A percentile compares a stretch with the other conserved stretches of the same genome.
Conservation (phyloP, 2,113 vertebrate species). For the Alces alces region DNA sequence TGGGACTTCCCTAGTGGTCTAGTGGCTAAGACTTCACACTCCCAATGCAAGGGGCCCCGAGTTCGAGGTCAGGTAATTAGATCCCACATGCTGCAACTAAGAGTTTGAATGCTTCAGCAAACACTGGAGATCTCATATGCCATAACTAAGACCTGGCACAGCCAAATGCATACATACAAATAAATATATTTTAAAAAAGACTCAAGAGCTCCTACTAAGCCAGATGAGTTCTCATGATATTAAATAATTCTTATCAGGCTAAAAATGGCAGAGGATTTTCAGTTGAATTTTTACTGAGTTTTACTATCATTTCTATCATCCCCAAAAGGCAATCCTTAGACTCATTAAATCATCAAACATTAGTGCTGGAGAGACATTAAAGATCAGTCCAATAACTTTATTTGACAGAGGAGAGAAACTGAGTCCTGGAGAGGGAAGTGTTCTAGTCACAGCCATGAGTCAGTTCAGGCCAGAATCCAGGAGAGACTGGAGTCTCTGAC, state of each 20-base stretch:
- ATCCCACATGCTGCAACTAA: not conserved
- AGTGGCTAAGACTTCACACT: not conserved
- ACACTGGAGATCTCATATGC: not conserved
- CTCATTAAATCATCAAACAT: not conserved
- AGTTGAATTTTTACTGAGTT: not conserved
- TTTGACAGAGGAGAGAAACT: not conserved
- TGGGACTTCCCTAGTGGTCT: not conserved
- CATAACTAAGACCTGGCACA: not conserved
- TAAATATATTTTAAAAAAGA: not conserved
- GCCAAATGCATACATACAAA: not conserved
- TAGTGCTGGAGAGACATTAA: not conserved
- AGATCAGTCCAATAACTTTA: not conserved
- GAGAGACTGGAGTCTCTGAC: not conserved
- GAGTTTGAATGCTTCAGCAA: not conserved
- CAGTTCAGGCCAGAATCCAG: not conserved
- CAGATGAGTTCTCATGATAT: not conserved
- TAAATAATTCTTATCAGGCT: not conserved
- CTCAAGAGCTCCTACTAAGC: not conserved
- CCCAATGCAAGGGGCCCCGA: not conserved
- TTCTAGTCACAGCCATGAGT: not conserved
- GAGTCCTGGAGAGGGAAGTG: not conserved
- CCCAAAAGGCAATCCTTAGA: not conserved
- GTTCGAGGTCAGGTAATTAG: not conserved
- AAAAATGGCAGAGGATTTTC: not conserved
- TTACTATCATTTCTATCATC: not conserved